phyloP scores from a whole-genome alignment of 2,113 vertebrate species.

The Thinocorus orbignyianus region DNA sequence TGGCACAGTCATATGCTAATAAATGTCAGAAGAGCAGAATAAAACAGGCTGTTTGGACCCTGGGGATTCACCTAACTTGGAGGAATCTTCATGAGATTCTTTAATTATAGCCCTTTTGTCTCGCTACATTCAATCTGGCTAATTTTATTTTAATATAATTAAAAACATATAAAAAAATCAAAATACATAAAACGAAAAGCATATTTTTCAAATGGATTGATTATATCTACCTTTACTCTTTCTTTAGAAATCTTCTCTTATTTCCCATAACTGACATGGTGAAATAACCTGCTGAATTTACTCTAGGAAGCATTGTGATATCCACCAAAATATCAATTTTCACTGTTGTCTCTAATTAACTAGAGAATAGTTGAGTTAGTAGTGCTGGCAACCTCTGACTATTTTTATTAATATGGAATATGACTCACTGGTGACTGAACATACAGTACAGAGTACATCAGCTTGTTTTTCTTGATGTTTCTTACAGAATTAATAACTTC shows the following conservation, averaged over 20 bases:
- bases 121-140: neutral
- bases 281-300: neutral
- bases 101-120: neutral
- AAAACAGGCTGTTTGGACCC: neutral
- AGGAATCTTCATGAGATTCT: neutral
- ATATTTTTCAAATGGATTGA: neutral
- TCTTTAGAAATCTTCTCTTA: neutral
- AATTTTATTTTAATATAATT: neutral
- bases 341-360: neutral
- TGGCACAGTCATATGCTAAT: neutral
- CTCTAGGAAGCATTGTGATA: neutral
- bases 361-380: neutral
- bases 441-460: neutral
- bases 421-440: neutral
- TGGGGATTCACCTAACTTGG: neutral
- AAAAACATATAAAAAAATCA: neutral
- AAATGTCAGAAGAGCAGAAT: slow-evolving; percentile 13
- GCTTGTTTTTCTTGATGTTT: neutral
- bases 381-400: neutral
- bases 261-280: neutral
- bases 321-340: neutral
- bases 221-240: neutral
- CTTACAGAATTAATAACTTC: neutral
- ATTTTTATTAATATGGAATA: neutral
- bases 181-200: neutral